A percentile compares a stretch with the other conserved stretches of the same genome.
Conservation (phyloP, 2,888 invertebrate genomes). For the Mellilla xanthometata region DNA sequence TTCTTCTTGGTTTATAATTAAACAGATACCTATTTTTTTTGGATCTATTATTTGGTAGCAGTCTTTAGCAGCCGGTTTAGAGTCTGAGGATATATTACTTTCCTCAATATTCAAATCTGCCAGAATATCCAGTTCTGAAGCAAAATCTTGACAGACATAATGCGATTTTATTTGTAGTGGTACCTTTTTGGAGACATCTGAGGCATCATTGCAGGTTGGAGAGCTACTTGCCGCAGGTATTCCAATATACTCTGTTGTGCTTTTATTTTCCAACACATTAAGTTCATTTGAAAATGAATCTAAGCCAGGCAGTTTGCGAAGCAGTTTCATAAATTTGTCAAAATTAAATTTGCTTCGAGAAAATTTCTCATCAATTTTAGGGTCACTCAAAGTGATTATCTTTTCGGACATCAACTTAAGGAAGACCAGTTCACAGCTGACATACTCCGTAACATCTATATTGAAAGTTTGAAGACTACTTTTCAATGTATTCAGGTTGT, state of each 20-base stretch:
- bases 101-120: slow-evolving; percentile 43
- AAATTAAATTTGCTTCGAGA: slow-evolving; percentile 38
- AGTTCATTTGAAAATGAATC: slow-evolving; percentile 47
- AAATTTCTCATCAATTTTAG: slow-evolving; percentile 34
- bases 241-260: slow-evolving; percentile 33
- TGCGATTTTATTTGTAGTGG: slow-evolving; percentile 13
- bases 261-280: slow-evolving; percentile 44
- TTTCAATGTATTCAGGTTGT: slow-evolving; percentile 55
- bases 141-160: slow-evolving; percentile 38
- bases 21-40: slow-evolving; percentile 62
- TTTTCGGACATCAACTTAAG: slow-evolving; percentile 64
- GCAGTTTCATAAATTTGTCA: slow-evolving; percentile 52
- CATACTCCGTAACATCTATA: slow-evolving; percentile 54
- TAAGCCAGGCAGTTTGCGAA: slow-evolving; percentile 53
- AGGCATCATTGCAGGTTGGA: slow-evolving; percentile 14
- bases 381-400: slow-evolving; percentile 54
- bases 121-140: slow-evolving; percentile 46
- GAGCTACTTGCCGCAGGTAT: slow-evolving; percentile 28
- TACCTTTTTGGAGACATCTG: slow-evolving; percentile 5
- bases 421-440: slow-evolving; percentile 61
- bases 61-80: slow-evolving; percentile 38
- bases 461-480: slow-evolving; percentile 54
- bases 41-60: slow-evolving; percentile 59
- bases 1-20: slow-evolving; percentile 69
- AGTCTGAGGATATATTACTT: slow-evolving; percentile 51